phyloP scores from a whole-genome alignment of 2,888 invertebrate genomes.

The Oscheius sp. region DNA sequence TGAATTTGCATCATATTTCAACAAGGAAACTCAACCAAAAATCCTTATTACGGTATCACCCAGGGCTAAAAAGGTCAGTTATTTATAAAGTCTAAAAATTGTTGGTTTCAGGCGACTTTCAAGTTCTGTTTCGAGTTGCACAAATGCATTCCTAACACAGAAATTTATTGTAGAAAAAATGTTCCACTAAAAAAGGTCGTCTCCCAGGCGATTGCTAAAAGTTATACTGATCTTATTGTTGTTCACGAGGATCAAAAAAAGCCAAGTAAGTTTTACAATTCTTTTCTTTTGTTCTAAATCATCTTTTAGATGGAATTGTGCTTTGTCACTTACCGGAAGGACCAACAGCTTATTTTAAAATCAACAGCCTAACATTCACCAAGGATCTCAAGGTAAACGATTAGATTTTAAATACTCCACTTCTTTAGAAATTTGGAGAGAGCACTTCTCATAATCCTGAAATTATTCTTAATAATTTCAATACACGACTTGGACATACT shows the following conservation, averaged over 20 bases:
- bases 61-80: conserved; percentile 80
- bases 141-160: conserved; percentile 89
- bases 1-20: conserved; percentile 87
- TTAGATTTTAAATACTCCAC: neutral
- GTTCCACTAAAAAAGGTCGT: conserved; percentile 87
- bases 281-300: neutral
- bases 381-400: conserved; percentile 80
- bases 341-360: conserved; percentile 92
- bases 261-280: conserved; percentile 77
- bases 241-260: conserved; percentile 91
- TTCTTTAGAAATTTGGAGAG: conserved; percentile 74
- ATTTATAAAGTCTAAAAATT: conserved; percentile 1
- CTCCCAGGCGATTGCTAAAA: conserved; percentile 81
- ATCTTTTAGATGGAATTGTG: conserved; percentile 81
- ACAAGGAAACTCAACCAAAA: conserved; percentile 87
- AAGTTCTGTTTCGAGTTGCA: conserved; percentile 90
- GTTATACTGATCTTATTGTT: conserved; percentile 87
- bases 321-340: conserved; percentile 93
- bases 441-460: conserved; percentile 90
- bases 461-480: conserved; percentile 93
- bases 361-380: conserved; percentile 90
- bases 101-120: conserved; percentile 67
- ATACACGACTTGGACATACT: conserved; percentile 88
- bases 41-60: conserved; percentile 94
- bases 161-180: conserved; percentile 85